Evolutionary conservation across 2,113 vertebrate species (phyloP).

Genomic region (Clarias batrachus): DNA sequence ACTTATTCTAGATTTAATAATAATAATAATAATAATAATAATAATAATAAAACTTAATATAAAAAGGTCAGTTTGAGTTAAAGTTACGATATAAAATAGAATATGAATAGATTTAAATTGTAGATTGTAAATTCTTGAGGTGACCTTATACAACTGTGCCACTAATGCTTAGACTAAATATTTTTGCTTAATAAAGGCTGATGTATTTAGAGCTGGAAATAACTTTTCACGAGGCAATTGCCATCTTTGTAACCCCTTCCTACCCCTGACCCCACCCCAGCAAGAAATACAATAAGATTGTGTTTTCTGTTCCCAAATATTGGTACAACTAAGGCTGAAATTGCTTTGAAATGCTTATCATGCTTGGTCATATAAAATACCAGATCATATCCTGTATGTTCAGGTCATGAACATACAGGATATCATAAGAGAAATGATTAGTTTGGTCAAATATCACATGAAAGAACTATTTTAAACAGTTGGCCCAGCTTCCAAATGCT

Average conservation of each 20-base stretch:
- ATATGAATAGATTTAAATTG: neutral
- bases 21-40: too few species aligned
- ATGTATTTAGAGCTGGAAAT: neutral
- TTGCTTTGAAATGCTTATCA: neutral
- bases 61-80: neutral
- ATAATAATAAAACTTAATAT: too few species aligned
- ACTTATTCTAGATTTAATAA: too few species aligned
- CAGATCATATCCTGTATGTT: too few species aligned
- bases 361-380: neutral
- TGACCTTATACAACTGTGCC: neutral
- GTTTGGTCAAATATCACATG: neutral
- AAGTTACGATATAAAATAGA: neutral
- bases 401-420: neutral
- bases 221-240: neutral
- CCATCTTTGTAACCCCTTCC: neutral
- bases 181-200: neutral
- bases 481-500: neutral
- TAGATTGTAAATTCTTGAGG: neutral
- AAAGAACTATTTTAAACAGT: neutral
- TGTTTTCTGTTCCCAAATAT: neutral
- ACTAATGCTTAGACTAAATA: neutral
- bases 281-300: neutral
- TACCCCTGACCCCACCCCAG: too few species aligned
- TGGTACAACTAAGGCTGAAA: neutral
- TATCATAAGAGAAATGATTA: neutral